Base-by-base conservation (phyloP, 2,113 vertebrate genomes). In the Psilopogon haemacephalus region DNA sequence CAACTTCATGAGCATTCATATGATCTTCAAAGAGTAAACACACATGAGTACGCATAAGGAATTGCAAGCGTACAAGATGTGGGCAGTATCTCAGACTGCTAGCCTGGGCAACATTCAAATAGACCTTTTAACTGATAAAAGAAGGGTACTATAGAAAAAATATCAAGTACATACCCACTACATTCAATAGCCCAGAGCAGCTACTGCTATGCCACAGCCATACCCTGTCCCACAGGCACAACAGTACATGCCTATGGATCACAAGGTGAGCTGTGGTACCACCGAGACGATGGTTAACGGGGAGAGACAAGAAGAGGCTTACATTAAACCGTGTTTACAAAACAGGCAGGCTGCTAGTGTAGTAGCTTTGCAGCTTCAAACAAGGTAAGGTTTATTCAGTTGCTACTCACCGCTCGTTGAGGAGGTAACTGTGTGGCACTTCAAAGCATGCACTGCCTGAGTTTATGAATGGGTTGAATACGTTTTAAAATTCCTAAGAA, bases 191-290 rank as follows among this genome's bases (percentile, higher is more conserved):
- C 42, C 48, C 68, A 60, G 32, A 59, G 33, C 17, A 71, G 37
- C 38, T 56, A 15, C 38, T 33, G 15, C 28, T 59, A 4, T 5
- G 16, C 12, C 55, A 55, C 11, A 46, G 50, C 21, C 46, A 21
- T 54, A 26, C 20, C 26, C 42, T 30, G 9, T 42, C 50, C 68
- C 59, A 69, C n/a, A 55, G 50, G 12, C 28, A 44, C 24, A 50
- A 2, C 8, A n/a, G 28, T 4, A 33, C 0, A 0, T 7, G 38
- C 33, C 27, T 20, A 6, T 3, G 12, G 27, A 37, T 30, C 56
- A 42, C 65, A 64, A 40, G 37, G 24, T 2, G 10, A 33, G 23
- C 33, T 18, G 3, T 1, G 27, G 30, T 16, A 58, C 18, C 68
- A 37, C n/a, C n/a, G 13, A 62, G 46, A 64, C 11, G 77, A 65